Conservation (phyloP, 2,113 vertebrate genomes). For the Spea bombifrons region DNA sequence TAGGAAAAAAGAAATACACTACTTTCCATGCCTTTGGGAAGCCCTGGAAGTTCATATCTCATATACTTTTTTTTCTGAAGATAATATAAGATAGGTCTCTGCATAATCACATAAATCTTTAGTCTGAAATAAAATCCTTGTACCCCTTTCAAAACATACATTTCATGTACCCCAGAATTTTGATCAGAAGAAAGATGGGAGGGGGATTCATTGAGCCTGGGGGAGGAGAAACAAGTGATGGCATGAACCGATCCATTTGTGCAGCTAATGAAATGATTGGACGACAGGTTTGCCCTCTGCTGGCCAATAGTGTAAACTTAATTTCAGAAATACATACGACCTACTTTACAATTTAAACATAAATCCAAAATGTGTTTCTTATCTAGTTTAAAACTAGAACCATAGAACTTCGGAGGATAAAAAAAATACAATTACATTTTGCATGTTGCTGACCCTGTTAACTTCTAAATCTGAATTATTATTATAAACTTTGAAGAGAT, state of each 20-base stretch:
- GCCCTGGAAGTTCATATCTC: slow-evolving; percentile 59
- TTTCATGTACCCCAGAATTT: background rate
- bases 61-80: slow-evolving; percentile 50
- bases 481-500: too few species aligned
- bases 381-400: too few species aligned
- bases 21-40: slow-evolving; percentile 60
- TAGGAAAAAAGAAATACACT: slow-evolving; percentile 26
- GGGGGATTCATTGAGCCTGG: slow-evolving; percentile 58
- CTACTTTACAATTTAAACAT: too few species aligned
- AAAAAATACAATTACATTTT: too few species aligned
- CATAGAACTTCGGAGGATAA: too few species aligned
- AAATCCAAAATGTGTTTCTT: too few species aligned
- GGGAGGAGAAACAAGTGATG: slow-evolving; percentile 20
- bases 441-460: too few species aligned
- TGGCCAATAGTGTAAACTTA: slow-evolving; percentile 16
- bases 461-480: too few species aligned
- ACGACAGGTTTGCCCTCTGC: slow-evolving; percentile 17
- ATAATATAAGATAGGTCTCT: slow-evolving; percentile 4
- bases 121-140: background rate
- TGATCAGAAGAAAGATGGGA: background rate
- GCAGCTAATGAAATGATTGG: background rate
- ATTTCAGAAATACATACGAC: background rate
- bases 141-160: background rate
- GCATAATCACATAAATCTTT: background rate
- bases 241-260: background rate